Conservation (phyloP, 2,888 invertebrate species). For the Nezara viridula region DNA sequence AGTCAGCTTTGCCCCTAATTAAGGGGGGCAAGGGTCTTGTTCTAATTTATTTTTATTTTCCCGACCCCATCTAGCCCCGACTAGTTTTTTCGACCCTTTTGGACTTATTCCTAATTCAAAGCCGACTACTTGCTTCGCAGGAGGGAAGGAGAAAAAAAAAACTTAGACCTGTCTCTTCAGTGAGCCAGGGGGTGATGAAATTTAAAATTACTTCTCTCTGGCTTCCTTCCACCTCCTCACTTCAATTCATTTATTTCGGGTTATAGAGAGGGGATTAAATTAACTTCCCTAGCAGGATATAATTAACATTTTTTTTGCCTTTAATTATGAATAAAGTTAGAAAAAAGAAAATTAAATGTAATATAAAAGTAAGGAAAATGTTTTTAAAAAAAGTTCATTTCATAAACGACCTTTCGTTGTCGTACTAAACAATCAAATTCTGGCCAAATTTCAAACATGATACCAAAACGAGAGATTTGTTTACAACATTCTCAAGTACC, state of each 20-base stretch:
- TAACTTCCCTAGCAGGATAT: not conserved
- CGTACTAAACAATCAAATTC: too few species aligned
- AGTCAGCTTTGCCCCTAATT: slow-evolving; percentile 3
- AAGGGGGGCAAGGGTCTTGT: not conserved
- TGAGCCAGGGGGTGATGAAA: not conserved
- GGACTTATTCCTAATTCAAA: slow-evolving; percentile 10
- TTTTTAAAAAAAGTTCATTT: not conserved
- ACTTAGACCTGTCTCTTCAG: not conserved
- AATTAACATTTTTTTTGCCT: not conserved
- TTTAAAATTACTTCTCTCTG: not conserved
- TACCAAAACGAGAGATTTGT: too few species aligned
- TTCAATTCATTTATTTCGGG: slow-evolving; percentile 35
- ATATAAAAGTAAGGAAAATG: not conserved
- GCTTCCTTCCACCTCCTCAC: not conserved
- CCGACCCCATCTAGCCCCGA: not conserved
- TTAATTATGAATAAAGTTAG: not conserved
- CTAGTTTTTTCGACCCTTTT: not conserved
- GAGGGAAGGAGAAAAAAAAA: not conserved
- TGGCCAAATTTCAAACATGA: too few species aligned
- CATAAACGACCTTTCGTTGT: too few species aligned
- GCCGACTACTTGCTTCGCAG: not conserved
- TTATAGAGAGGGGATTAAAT: not conserved
- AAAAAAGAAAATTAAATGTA: not conserved
- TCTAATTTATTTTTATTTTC: slow-evolving; percentile 50
- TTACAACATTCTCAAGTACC: too few species aligned